Conservation (phyloP, 2,113 vertebrate genomes). For the Phoxinus phoxinus region DNA sequence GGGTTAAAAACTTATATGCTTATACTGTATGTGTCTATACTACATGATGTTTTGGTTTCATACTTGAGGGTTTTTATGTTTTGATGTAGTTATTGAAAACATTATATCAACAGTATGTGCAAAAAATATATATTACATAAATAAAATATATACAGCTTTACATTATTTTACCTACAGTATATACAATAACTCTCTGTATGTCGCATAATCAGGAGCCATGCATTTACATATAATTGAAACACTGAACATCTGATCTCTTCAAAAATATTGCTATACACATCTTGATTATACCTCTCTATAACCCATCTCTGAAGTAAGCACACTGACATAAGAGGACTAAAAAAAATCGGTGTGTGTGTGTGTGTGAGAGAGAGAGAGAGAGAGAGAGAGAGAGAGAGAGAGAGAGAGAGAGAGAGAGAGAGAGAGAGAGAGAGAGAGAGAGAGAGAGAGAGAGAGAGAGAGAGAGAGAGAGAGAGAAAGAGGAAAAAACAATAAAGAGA, state of each 20-base stretch:
- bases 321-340: background rate
- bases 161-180: slow-evolving; percentile 36
- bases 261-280: slow-evolving; percentile 38
- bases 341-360: background rate
- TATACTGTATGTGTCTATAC: slow-evolving; percentile 10
- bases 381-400: too few species aligned
- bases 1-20: background rate
- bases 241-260: slow-evolving; percentile 36
- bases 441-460: too few species aligned
- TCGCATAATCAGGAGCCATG: slow-evolving; percentile 45
- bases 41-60: slow-evolving; percentile 34
- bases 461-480: too few species aligned
- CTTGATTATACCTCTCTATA: slow-evolving; percentile 22
- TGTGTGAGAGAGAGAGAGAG: background rate
- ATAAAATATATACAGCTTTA: slow-evolving; percentile 49
- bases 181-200: slow-evolving; percentile 37
- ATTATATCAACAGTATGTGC: slow-evolving; percentile 41
- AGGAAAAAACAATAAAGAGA: background rate
- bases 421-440: too few species aligned
- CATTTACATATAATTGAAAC: slow-evolving; percentile 25
- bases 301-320: background rate
- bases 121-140: slow-evolving; percentile 43
- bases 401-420: too few species aligned
- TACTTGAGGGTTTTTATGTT: slow-evolving; percentile 21
- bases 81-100: slow-evolving; percentile 34